Percentiles rank a stretch among this genome's conserved stretches.
Evolutionary conservation across 2,888 invertebrate species (phyloP).

Genomic region (Drosophila engyochracea): DNA sequence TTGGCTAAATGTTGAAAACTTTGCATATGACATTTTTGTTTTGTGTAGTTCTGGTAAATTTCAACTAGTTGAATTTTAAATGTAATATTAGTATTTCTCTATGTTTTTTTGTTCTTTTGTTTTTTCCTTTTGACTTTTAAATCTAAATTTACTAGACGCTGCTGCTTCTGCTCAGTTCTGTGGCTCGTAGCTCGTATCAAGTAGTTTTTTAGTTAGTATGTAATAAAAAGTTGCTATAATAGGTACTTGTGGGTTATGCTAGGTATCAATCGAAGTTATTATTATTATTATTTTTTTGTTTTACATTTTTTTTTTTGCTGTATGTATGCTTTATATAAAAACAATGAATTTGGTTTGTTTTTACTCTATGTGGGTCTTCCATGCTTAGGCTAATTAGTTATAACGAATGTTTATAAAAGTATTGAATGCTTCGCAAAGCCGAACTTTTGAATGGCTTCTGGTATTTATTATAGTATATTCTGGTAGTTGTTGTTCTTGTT

Average conservation of each 20-base stretch:
- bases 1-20: slow-evolving; percentile 28
- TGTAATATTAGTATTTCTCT: slow-evolving; percentile 45
- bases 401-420: slow-evolving; percentile 70
- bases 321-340: slow-evolving; percentile 57
- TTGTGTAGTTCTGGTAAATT: slow-evolving; percentile 32
- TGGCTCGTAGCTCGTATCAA: slow-evolving; percentile 79
- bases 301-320: neutral
- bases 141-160: slow-evolving; percentile 56
- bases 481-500: slow-evolving; percentile 16
- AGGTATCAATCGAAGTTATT: slow-evolving; percentile 64
- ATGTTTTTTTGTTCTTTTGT: slow-evolving; percentile 17
- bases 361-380: slow-evolving; percentile 29
- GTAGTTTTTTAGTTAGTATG: slow-evolving; percentile 60
- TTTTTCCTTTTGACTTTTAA: slow-evolving; percentile 29
- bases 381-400: slow-evolving; percentile 30
- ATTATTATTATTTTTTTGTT: slow-evolving; percentile 9
- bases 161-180: slow-evolving; percentile 74
- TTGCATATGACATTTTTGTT: slow-evolving; percentile 32
- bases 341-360: slow-evolving; percentile 47
- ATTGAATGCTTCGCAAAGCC: slow-evolving; percentile 53
- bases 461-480: slow-evolving; percentile 7
- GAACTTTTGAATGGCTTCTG: slow-evolving; percentile 40
- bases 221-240: slow-evolving; percentile 76
- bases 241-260: slow-evolving; percentile 78
- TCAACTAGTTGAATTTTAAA: slow-evolving; percentile 49